Evolutionary conservation across 2,113 vertebrate genomes (phyloP), one percentile per base, ranked within the genome.

Genomic region (Otolemur garnettii): DNA sequence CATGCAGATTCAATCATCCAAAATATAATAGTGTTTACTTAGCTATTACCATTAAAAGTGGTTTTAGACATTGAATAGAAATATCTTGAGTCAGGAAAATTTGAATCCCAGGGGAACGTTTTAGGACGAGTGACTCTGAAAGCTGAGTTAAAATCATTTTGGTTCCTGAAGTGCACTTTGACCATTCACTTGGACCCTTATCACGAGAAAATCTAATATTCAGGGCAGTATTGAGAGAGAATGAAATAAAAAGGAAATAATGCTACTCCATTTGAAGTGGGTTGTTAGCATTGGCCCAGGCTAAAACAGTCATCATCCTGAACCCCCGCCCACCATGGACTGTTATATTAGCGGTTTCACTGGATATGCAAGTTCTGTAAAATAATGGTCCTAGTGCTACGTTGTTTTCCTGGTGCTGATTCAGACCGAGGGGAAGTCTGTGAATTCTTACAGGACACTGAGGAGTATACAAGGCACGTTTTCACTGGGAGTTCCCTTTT

Each of bases 21-120:
- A 92, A 95, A 86, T 97, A 86, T 90, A 97, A 82, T 60, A 85
- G 50, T 94, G 85, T 97, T 97, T 94, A 82, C 50, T 93, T 92
- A 95, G 69, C 90, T 95, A 91, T 96, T 96, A 91, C 68, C 89
- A n/a, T 91, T 96, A 66, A 91, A 95, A 88, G 42, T 82, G 35
- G 15, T 90, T 92, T 95, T 91, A 90, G 33, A 87, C 35, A n/a
- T 87, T 92, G 57, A 86, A 75, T 71, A 53, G 72, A 89, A 97
- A 96, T 93, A 72, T 60, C 69, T 96, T 88, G 71, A 94, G 81
- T 97, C 90, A 89, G 87, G 78, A 69, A 96, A 96, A 95, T 66
- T 91, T 85, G 64, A 71, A 69, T 97, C 90, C 38, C 42, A 5
- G 28, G 74, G 84, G 81, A 69, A 68, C 53, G 92, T 94, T 95